phyloP scores from a whole-genome alignment of 2,797 vertebrate species.

The Arremon brunneinucha region DNA sequence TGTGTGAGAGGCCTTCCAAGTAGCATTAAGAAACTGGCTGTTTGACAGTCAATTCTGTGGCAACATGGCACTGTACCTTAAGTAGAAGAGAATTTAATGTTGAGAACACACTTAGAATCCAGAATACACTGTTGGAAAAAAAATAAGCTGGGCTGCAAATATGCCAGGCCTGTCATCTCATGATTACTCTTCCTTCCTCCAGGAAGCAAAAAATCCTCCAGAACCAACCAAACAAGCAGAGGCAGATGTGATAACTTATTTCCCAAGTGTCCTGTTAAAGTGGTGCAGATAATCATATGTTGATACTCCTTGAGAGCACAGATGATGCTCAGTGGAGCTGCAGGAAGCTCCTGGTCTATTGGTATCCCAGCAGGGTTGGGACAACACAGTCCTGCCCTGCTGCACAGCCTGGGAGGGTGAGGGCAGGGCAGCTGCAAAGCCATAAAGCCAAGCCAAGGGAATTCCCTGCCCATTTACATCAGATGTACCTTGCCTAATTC shows the following conservation, averaged over 20 bases:
- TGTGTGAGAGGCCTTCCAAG: not conserved
- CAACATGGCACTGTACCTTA: not conserved
- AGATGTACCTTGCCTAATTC: not conserved
- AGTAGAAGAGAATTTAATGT: not conserved
- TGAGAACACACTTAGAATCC: not conserved
- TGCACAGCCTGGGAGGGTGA: not conserved
- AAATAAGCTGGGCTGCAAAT: not conserved
- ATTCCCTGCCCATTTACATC: not conserved
- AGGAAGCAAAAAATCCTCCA: fast-evolving
- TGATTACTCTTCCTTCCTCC: not conserved
- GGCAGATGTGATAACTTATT: not conserved
- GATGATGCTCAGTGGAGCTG: not conserved
- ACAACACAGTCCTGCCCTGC: not conserved
- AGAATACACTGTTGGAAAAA: not conserved
- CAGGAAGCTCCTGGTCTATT: not conserved
- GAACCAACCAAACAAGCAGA: not conserved
- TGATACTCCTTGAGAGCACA: not conserved
- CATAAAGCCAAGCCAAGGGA: not conserved
- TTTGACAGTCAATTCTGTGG: not conserved
- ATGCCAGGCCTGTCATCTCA: not conserved
- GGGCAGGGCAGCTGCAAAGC: not conserved
- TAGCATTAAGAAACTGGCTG: not conserved
- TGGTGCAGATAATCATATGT: not conserved
- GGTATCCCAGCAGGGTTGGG: fast-evolving
- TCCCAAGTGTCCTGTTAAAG: not conserved